Evolutionary conservation across 2,113 vertebrate genomes (phyloP).

Genomic region (Eonycteris spelaea): DNA sequence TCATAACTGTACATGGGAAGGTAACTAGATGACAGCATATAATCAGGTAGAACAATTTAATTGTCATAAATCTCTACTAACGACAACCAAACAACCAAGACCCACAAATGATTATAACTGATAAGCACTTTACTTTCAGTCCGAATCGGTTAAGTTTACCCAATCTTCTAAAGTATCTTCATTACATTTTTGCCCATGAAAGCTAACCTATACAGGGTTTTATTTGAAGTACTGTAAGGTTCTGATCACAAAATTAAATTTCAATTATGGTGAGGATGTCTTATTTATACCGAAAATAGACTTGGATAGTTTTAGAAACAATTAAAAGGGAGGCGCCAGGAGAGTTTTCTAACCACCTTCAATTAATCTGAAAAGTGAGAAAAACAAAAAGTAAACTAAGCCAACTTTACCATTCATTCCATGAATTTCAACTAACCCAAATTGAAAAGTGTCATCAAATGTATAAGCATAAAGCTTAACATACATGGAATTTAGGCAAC

Average conservation of each 20-base stretch:
- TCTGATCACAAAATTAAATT: background rate
- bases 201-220: background rate
- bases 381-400: background rate
- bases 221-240: background rate
- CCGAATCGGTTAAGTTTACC: background rate
- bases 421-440: background rate
- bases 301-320: background rate
- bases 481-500: accelerated
- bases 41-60: accelerated
- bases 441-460: background rate
- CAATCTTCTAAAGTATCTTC: background rate
- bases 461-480: background rate
- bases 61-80: background rate
- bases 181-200: background rate
- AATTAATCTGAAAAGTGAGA: background rate
- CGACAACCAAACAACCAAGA: background rate
- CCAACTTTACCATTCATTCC: background rate
- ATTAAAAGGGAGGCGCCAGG: background rate
- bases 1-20: accelerated
- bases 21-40: accelerated
- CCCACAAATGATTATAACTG: accelerated
- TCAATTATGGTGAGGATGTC: background rate
- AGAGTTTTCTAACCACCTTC: background rate
- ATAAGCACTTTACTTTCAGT: accelerated
- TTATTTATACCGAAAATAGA: background rate